Evolutionary conservation across 2,888 invertebrate species (phyloP), one percentile per base, ranked within the genome.

Genomic region (Adelphocoris suturalis): DNA sequence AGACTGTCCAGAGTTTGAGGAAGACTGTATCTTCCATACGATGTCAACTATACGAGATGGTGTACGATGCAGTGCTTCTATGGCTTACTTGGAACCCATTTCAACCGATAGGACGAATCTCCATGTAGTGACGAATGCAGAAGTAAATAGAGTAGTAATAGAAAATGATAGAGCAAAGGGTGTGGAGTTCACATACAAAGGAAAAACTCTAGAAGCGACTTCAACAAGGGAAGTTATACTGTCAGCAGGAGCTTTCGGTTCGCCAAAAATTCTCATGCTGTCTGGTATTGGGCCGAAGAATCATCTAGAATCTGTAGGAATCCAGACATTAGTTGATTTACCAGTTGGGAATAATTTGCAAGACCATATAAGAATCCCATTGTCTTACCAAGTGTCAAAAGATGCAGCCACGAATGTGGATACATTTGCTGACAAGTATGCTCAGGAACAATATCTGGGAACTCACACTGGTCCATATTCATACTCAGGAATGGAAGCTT

Each of bases 21-120:
- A 16, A 12, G 27, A 78, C 52, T 78, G 88, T 37, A 37, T 88
- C 47, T 9, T 16, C 0, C 23, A 13, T 2, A 19, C 19, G 4
- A 68, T 86, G 47, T 57, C 23, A 12, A 96, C 97, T 0, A 94
- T 96, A 0, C 93, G 97, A 90, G 94, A 96, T 16, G 98, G 98
- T 0, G 96, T 97, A 57, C 95, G 98, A 0, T 98, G 98, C 92
- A 97, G 97, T 4, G 97, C 97, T 0, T 96, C 97, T 0, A 98
- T 98, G 94, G 98, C 98, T 0, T 98, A 98, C 92, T 93, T 98
- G 2, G 94, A 97, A 89, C 97, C 98, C 0, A 96, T 96, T 0
- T 80, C 80, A n/a, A 52, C 23, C 84, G 94, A 98, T 1, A 90
- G 90, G 0, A 94, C 95, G 16, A 98, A 98, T 93, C 94, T 98